Evolutionary conservation across 1,140 invertebrate genomes (phyloP).

Genomic region (Drosophila eugracilis): DNA sequence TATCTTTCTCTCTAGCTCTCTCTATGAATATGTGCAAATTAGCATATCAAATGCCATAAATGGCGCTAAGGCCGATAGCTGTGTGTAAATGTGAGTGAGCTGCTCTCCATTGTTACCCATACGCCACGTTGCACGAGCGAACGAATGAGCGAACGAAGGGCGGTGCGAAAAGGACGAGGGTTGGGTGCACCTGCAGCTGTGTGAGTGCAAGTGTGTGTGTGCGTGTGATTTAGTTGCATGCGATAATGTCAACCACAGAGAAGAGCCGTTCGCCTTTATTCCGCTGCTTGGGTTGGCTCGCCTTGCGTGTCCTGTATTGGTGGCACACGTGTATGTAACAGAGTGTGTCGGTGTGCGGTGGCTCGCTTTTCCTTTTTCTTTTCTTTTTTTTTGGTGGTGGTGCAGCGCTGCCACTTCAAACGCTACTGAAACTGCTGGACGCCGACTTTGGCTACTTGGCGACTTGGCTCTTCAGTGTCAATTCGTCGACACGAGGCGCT

Average conservation of each 20-base stretch:
- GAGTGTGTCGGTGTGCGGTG: conserved; percentile 20
- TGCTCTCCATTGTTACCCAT: conserved; percentile 69
- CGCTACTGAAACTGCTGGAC: conserved; percentile 37
- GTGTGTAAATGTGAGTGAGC: conserved; percentile 7
- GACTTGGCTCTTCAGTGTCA: conserved; percentile 79
- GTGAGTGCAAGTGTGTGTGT: conserved; percentile 22
- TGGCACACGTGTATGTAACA: conserved; percentile 29
- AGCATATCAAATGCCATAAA: conserved; percentile 82
- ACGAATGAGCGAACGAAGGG: conserved; percentile 78
- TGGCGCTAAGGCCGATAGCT: conserved; percentile 36
- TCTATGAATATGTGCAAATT: conserved; percentile 73
- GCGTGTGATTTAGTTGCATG: conserved; percentile 74
- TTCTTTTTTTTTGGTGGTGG: conserved; percentile 53
- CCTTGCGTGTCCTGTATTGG: conserved; percentile 65
- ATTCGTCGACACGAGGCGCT: conserved; percentile 81
- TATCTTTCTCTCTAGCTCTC: conserved; percentile 21
- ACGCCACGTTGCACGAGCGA: conserved; percentile 73
- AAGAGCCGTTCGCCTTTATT: conserved; percentile 48
- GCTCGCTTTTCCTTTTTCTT: conserved; percentile 12
- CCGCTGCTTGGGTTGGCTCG: conserved; percentile 50
- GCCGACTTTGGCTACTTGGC: conserved; percentile 40
- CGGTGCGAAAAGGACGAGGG: conserved; percentile 42
- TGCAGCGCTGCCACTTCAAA: conserved; percentile 64
- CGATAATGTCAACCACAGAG: conserved; percentile 78
- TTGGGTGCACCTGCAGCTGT: conserved; percentile 30